Conservation (phyloP, 2,113 vertebrate genomes). For the Eurystomus gularis region DNA sequence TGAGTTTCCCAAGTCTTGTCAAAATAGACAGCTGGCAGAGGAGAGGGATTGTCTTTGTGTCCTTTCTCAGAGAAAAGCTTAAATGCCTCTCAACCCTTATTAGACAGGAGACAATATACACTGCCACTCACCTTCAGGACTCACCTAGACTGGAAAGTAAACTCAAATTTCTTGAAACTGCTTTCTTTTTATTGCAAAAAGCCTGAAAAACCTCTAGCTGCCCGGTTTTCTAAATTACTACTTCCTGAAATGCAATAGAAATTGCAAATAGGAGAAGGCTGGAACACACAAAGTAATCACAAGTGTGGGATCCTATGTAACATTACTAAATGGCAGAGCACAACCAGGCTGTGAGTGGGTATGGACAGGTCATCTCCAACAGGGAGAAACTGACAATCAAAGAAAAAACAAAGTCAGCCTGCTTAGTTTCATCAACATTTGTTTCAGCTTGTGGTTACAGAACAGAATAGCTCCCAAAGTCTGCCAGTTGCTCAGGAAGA, state of each 20-base stretch:
- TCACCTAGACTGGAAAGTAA: neutral
- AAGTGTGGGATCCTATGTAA: neutral
- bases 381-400: neutral
- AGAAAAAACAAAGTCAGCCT: neutral
- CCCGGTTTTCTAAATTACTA: neutral
- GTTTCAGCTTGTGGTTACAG: neutral
- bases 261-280: neutral
- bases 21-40: neutral
- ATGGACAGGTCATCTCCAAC: neutral
- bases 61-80: neutral
- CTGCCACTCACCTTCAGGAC: neutral
- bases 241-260: neutral
- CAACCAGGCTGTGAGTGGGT: neutral
- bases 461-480: neutral
- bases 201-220: neutral
- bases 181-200: neutral
- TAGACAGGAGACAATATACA: neutral
- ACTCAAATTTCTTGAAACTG: neutral
- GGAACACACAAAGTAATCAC: neutral
- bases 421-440: neutral
- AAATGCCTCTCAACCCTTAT: neutral
- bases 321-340: neutral
- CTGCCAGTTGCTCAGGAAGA: neutral
- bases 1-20: neutral
- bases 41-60: neutral